phyloP scores from a whole-genome alignment of 2,113 vertebrate genomes.

The Callipepla californica region DNA sequence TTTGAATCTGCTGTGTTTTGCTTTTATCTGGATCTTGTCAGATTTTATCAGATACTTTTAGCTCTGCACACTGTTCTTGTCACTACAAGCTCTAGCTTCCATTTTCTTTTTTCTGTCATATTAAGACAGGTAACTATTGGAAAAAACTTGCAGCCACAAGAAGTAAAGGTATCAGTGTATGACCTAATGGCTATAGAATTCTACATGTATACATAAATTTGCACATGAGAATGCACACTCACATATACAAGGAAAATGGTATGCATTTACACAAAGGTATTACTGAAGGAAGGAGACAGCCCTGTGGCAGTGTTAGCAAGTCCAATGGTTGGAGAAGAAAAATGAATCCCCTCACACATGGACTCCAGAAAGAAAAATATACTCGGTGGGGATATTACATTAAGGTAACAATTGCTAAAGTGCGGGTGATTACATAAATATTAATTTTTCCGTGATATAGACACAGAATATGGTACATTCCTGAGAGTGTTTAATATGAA shows the following conservation, averaged over 20 bases:
- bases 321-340: neutral
- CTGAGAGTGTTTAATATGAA: neutral
- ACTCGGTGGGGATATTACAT: neutral
- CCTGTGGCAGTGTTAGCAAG: neutral
- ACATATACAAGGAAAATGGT: neutral
- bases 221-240: neutral
- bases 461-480: accelerated
- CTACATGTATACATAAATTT: neutral
- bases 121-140: neutral
- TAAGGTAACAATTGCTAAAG: neutral
- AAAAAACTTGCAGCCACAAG: neutral
- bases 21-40: neutral
- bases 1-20: neutral
- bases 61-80: neutral
- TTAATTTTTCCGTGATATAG: neutral
- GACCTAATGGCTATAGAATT: neutral
- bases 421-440: neutral
- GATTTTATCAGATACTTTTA: neutral
- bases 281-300: neutral
- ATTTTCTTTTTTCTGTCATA: neutral
- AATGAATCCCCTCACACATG: neutral
- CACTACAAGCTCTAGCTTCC: neutral
- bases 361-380: neutral
- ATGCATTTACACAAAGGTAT: accelerated
- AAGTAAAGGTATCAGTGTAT: neutral